These are phyloP conservation scores for Zophobas morio DNA, from an alignment of 1,140 invertebrate genomes.

Conservation along the genomic window DNA sequence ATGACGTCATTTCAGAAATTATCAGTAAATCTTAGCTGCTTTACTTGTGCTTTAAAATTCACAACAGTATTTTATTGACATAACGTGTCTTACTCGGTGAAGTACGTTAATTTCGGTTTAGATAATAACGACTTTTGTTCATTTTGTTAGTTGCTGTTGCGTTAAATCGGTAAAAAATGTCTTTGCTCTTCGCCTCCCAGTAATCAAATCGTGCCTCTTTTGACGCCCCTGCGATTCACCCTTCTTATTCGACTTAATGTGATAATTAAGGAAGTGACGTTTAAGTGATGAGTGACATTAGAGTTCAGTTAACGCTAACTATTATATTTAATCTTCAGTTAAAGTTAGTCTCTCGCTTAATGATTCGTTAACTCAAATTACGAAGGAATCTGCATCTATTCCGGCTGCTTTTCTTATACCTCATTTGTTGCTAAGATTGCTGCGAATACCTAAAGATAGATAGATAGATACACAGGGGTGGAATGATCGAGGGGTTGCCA, in stretches of 20 bases:
- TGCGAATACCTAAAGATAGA: neutral
- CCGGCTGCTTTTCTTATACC: conserved; percentile 58
- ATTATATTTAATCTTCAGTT: conserved; percentile 68
- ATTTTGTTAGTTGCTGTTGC: no score
- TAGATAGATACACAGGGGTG: neutral
- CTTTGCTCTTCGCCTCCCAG: neutral
- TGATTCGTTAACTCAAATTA: conserved; percentile 66
- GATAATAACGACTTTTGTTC: no score
- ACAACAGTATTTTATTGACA: no score
- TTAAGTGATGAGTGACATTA: conserved; percentile 67
- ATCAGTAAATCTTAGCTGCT: no score
- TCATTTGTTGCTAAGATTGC: conserved; percentile 56
- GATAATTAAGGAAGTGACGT: conserved; percentile 66
- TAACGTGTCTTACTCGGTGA: no score
- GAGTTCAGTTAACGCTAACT: conserved; percentile 63
- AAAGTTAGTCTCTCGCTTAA: conserved; percentile 64
- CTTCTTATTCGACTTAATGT: conserved; percentile 59
- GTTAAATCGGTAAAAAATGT: no score
- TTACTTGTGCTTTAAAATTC: no score
- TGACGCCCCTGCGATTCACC: conserved; percentile 12
- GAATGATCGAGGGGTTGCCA: neutral
- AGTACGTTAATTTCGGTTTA: no score
- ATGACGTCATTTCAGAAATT: no score
- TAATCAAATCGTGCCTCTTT: conserved; percentile 2
- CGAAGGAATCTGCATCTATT: conserved; percentile 54